Conservation (phyloP, 2,888 invertebrate genomes). For the Brachyptera risi region DNA sequence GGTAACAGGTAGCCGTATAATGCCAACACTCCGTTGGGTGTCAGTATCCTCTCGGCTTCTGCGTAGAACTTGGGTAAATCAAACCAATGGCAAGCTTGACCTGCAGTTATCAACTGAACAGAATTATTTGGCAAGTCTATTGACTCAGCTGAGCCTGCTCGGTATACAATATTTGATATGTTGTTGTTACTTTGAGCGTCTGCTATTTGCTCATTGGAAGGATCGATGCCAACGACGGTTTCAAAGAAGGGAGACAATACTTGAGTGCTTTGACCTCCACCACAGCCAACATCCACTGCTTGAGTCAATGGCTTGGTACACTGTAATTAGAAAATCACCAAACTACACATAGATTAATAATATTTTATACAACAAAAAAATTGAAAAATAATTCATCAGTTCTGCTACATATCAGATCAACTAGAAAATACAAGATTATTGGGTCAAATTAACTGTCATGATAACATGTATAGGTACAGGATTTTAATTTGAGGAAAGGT, state of each 20-base stretch:
- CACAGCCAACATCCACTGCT: slow-evolving; percentile 50
- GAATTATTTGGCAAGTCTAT: slow-evolving; percentile 39
- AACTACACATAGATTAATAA: background rate
- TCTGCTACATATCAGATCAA: too few species aligned
- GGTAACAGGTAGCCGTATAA: slow-evolving; percentile 39
- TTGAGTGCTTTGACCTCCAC: slow-evolving; percentile 49
- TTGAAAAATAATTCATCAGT: background rate
- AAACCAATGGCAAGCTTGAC: slow-evolving; percentile 48
- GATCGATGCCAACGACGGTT: slow-evolving; percentile 46
- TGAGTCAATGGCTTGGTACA: background rate
- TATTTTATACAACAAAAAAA: background rate
- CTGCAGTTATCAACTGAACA: slow-evolving; percentile 44
- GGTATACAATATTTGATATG: slow-evolving; percentile 39
- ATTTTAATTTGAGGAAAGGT: too few species aligned
- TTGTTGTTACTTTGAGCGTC: slow-evolving; percentile 41
- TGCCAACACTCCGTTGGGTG: slow-evolving; percentile 44
- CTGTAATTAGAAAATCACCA: background rate
- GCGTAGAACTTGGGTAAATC: slow-evolving; percentile 44
- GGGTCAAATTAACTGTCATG: too few species aligned
- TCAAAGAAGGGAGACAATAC: slow-evolving; percentile 44
- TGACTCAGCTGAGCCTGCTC: slow-evolving; percentile 43
- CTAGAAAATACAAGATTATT: too few species aligned
- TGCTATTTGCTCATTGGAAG: slow-evolving; percentile 44
- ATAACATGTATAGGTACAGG: too few species aligned
- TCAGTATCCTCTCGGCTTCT: slow-evolving; percentile 45